Conservation (phyloP, 1,140 invertebrate genomes). For the Tribolium madens region DNA sequence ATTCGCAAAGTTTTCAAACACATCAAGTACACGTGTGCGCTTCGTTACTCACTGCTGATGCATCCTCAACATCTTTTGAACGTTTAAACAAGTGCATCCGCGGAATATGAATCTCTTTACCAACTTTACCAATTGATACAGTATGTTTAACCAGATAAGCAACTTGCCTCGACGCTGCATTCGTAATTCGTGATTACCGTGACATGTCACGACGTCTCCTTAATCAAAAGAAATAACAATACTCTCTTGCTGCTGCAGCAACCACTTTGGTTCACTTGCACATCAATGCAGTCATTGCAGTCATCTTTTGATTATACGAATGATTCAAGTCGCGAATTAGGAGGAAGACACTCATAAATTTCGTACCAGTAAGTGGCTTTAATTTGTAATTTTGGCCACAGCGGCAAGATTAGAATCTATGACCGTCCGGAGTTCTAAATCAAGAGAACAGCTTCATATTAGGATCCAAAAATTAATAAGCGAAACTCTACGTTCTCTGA, state of each 20-base stretch:
- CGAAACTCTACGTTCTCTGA: conserved; percentile 1
- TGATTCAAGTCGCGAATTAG: not conserved
- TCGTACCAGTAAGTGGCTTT: conserved; percentile 29
- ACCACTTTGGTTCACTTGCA: no score
- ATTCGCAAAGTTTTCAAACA: conserved; percentile 14
- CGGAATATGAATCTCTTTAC: not conserved
- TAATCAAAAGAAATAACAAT: no score
- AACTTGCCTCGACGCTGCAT: not conserved
- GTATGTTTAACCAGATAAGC: not conserved
- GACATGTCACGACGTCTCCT: not conserved
- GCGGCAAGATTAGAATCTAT: conserved; percentile 10
- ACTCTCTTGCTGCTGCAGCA: no score
- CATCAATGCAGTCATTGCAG: no score
- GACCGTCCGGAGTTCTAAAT: not conserved
- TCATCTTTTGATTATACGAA: no score
- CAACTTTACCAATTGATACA: not conserved
- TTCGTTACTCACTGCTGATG: conserved; percentile 12
- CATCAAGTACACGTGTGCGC: conserved; percentile 28
- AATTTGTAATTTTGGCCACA: conserved; percentile 25
- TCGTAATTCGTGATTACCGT: not conserved
- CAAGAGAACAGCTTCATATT: not conserved
- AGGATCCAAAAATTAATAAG: conserved; percentile 23
- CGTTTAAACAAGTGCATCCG: not conserved
- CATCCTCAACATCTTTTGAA: conserved; percentile 22
- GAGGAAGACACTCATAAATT: conserved; percentile 6